These are phyloP conservation scores for Drosophila repletoides DNA, from an alignment of 1,140 invertebrate species.

Conservation along the genomic window DNA sequence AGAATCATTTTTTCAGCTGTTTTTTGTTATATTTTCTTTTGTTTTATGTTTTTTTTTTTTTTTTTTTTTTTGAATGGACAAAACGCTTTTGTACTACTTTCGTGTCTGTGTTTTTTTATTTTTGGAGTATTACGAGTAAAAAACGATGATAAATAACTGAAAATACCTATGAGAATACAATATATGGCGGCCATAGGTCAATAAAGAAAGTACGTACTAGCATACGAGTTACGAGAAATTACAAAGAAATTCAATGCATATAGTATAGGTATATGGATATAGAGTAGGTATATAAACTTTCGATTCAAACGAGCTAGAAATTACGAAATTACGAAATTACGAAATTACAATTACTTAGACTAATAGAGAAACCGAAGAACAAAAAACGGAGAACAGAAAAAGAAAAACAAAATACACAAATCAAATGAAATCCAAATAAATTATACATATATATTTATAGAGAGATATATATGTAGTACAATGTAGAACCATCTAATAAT, in stretches of 20 bases:
- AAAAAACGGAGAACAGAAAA: constrained; percentile 14
- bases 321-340: too few species aligned
- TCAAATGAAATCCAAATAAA: constrained; percentile 27
- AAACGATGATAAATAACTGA: too few species aligned
- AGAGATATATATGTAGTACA: background rate
- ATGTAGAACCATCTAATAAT: constrained; percentile 50
- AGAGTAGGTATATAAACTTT: constrained; percentile 51
- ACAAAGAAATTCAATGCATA: constrained; percentile 67
- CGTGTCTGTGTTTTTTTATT: constrained; percentile 20
- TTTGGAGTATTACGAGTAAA: constrained; percentile 20
- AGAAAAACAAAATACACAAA: constrained; percentile 14
- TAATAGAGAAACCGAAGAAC: constrained; percentile 13
- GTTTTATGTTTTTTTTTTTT: too few species aligned
- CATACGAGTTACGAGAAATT: constrained; percentile 31
- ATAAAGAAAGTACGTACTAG: constrained; percentile 44
- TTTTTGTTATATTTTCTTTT: constrained; percentile 20
- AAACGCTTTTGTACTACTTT: constrained; percentile 28
- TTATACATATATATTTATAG: constrained; percentile 2
- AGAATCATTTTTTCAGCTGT: background rate
- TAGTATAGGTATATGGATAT: too few species aligned
- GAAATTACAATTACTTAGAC: constrained; percentile 59
- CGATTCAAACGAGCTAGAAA: constrained; percentile 68
- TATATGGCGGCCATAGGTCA: constrained; percentile 16
- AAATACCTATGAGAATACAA: background rate
- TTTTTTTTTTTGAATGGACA: constrained; percentile 15